A percentile compares a stretch with the other conserved stretches of the same genome.
Evolutionary conservation across 2,888 invertebrate genomes (phyloP).

Genomic region (Apodemia zela): DNA sequence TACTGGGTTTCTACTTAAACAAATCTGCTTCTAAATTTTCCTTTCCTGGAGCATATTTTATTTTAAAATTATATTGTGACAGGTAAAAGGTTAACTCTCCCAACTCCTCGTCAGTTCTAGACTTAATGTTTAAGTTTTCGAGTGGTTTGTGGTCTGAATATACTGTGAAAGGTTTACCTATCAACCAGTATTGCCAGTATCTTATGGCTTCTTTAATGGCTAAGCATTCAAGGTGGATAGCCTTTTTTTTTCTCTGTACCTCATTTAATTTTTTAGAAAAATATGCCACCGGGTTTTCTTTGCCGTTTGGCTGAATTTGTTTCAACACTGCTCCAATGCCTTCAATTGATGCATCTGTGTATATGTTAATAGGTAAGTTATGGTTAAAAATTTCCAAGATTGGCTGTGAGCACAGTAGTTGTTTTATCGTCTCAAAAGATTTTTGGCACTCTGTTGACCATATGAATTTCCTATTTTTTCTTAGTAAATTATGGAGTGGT

Average conservation of each 20-base stretch:
- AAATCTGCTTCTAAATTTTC: conserved; percentile 32
- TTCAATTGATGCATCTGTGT: conserved; percentile 25
- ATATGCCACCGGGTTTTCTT: too few relatives aligned
- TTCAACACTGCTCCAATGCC: conserved; percentile 26
- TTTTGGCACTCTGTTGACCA: conserved; percentile 24
- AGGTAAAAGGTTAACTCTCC: conserved; percentile 30
- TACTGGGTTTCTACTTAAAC: conserved; percentile 33
- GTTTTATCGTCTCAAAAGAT: conserved; percentile 26
- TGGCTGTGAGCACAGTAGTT: conserved; percentile 26
- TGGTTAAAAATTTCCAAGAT: conserved; percentile 26
- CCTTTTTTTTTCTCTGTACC: conserved; percentile 29
- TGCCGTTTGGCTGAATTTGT: conserved; percentile 4
- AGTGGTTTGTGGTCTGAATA: conserved; percentile 28
- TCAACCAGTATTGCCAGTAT: conserved; percentile 31
- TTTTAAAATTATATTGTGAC: conserved; percentile 32
- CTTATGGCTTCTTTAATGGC: conserved; percentile 30
- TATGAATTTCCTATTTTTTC: not conserved
- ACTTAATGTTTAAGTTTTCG: conserved; percentile 28
- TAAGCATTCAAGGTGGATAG: conserved; percentile 21
- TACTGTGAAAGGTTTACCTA: conserved; percentile 30
- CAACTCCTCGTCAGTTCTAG: conserved; percentile 28
- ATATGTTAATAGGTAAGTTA: conserved; percentile 24
- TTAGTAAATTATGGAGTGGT: conserved; percentile 25
- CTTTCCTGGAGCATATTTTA: conserved; percentile 33
- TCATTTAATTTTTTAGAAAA: conserved; percentile 19